phyloP scores from a whole-genome alignment of 2,797 vertebrate species.

The Schizopygopsis malacanthus region DNA sequence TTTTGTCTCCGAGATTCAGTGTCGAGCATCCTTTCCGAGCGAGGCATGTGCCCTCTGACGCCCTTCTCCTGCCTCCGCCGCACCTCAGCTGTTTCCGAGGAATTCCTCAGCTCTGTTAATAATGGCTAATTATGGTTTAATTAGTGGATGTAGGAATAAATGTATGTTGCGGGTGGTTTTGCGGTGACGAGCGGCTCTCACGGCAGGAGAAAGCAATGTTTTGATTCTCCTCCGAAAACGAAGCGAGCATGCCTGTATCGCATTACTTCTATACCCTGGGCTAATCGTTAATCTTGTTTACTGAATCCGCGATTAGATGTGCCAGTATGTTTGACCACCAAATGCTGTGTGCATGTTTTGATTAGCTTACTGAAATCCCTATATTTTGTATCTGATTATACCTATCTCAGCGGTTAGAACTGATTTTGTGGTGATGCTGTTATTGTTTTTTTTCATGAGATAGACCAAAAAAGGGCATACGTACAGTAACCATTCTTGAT shows the following conservation, averaged over 20 bases:
- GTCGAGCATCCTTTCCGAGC: constrained; percentile 75
- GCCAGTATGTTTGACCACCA: constrained; percentile 48
- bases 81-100: constrained; percentile 63
- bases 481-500: constrained; percentile 89
- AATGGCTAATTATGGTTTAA: constrained; percentile 26
- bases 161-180: constrained; percentile 45
- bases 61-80: constrained; percentile 65
- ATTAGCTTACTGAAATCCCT: constrained; percentile 35
- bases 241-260: constrained; percentile 74
- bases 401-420: no score
- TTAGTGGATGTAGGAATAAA: constrained; percentile 48
- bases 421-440: constrained; percentile 58
- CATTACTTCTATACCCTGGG: constrained; percentile 69
- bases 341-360: neutral
- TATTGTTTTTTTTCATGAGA: constrained; percentile 34
- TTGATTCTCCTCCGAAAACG: constrained; percentile 49
- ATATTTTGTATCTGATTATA: neutral
- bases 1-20: constrained; percentile 79
- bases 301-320: constrained; percentile 58
- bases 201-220: constrained; percentile 70
- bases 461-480: constrained; percentile 75
- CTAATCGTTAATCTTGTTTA: constrained; percentile 73
- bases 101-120: constrained; percentile 60
- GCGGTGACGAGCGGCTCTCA: constrained; percentile 62
- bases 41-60: constrained; percentile 63